phyloP scores from a whole-genome alignment of 2,113 vertebrate genomes.

The Empidonax traillii region DNA sequence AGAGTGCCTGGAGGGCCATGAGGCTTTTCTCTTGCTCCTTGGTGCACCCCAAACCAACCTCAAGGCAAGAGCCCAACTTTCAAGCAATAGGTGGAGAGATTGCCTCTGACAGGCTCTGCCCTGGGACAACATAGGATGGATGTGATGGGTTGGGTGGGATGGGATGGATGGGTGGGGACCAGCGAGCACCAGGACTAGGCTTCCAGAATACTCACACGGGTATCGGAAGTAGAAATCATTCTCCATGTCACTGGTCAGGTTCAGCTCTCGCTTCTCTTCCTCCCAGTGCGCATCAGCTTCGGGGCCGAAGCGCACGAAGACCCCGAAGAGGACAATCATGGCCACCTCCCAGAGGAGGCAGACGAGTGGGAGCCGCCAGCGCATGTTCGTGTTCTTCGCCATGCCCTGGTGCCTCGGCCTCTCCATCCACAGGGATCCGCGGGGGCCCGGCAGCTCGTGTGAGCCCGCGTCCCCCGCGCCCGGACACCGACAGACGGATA shows the following conservation, averaged over 20 bases:
- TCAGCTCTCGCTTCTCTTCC: slow-evolving; percentile 25
- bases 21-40: not conserved
- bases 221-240: slow-evolving; percentile 98
- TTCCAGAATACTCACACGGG: slow-evolving; percentile 87
- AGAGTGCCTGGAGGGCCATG: not conserved
- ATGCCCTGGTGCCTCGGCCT: slow-evolving; percentile 31
- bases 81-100: accelerated
- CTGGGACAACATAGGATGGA: not conserved
- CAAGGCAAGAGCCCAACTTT: not conserved
- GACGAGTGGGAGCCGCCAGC: slow-evolving; percentile 81
- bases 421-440: not conserved
- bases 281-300: slow-evolving; percentile 81
- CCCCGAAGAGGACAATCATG: slow-evolving; percentile 90
- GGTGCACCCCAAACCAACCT: not conserved
- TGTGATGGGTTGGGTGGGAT: not conserved
- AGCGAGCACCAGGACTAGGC: not conserved
- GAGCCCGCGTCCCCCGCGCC: accelerated
- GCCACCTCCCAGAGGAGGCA: slow-evolving; percentile 87
- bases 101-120: not conserved
- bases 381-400: slow-evolving; percentile 82
- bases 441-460: accelerated
- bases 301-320: slow-evolving; percentile 85
- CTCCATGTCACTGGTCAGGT: slow-evolving; percentile 83
- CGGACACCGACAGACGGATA: not conserved
- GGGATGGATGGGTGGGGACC: not conserved